Conservation (phyloP, 2,113 vertebrate genomes). For the Pygoscelis adeliae region DNA sequence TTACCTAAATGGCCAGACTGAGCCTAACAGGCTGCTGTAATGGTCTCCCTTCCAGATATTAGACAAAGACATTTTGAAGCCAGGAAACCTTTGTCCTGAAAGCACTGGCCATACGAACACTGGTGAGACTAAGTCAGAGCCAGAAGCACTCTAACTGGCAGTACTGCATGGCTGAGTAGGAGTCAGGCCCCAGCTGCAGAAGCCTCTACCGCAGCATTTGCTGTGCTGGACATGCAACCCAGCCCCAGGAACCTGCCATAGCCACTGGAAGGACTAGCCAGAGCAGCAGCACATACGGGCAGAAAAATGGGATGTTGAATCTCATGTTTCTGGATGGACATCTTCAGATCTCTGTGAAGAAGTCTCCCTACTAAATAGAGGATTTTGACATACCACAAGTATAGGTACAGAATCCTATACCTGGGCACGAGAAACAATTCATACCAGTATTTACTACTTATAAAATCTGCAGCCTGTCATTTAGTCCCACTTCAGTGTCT, state of each 20-base stretch:
- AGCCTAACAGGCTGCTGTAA: not conserved
- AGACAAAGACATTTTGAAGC: not conserved
- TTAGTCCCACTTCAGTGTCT: not conserved
- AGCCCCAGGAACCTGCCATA: not conserved
- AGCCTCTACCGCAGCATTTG: not conserved
- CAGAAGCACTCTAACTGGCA: not conserved
- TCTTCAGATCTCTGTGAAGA: not conserved
- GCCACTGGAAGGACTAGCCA: not conserved
- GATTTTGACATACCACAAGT: not conserved
- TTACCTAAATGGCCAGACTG: not conserved
- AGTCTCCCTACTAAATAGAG: not conserved
- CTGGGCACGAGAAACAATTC: not conserved
- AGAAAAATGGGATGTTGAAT: not conserved
- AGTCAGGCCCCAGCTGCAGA: not conserved
- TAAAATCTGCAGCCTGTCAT: not conserved
- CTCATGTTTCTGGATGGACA: not conserved
- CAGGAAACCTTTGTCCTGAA: not conserved
- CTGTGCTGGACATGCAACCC: not conserved
- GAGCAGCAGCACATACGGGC: not conserved
- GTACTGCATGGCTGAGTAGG: rapidly evolving
- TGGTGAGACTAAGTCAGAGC: not conserved
- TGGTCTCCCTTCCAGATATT: not conserved
- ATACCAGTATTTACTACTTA: not conserved
- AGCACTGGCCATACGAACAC: not conserved
- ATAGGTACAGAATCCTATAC: not conserved